phyloP scores from a whole-genome alignment of 2,113 vertebrate genomes.

The Casuarius casuarius region DNA sequence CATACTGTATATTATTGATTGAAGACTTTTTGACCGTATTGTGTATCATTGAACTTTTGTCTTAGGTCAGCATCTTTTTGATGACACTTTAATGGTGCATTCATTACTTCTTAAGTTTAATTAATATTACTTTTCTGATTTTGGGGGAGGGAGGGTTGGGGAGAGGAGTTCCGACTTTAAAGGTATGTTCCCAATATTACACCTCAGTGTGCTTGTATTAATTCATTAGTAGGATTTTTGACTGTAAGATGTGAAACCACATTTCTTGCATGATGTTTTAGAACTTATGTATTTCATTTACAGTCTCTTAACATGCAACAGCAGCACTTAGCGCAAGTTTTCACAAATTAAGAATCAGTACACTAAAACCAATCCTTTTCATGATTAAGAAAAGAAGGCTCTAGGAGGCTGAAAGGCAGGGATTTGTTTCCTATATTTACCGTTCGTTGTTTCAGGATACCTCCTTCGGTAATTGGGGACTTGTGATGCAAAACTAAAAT shows the following conservation, averaged over 20 bases:
- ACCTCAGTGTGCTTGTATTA: slow-evolving; percentile 83
- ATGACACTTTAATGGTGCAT: slow-evolving; percentile 92
- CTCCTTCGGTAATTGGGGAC: slow-evolving; percentile 38
- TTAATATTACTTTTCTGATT: slow-evolving; percentile 84
- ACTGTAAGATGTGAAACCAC: slow-evolving; percentile 85
- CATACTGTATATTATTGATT: slow-evolving; percentile 98
- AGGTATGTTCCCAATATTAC: slow-evolving; percentile 82
- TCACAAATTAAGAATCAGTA: slow-evolving; percentile 78
- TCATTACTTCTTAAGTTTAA: slow-evolving; percentile 89
- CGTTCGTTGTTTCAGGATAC: slow-evolving; percentile 58
- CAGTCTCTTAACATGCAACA: slow-evolving; percentile 78
- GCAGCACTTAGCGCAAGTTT: slow-evolving; percentile 79
- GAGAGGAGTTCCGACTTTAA: slow-evolving; percentile 78
- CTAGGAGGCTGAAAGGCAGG: slow-evolving; percentile 84
- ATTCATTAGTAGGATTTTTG: slow-evolving; percentile 81
- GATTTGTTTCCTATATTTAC: slow-evolving; percentile 52
- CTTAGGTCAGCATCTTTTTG: slow-evolving; percentile 89
- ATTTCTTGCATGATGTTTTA: slow-evolving; percentile 83
- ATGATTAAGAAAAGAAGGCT: slow-evolving; percentile 80
- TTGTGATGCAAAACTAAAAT: slow-evolving; percentile 39
- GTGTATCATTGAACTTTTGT: slow-evolving; percentile 92
- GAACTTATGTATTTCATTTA: slow-evolving; percentile 80
- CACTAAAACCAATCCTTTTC: slow-evolving; percentile 78
- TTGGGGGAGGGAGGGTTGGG: slow-evolving; percentile 72
- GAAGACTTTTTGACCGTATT: slow-evolving; percentile 91